Evolutionary conservation across 92 coral and sea anemone genomes (phyloP), one percentile per base, ranked within the genome.

Genomic region (Bergia sp.): DNA sequence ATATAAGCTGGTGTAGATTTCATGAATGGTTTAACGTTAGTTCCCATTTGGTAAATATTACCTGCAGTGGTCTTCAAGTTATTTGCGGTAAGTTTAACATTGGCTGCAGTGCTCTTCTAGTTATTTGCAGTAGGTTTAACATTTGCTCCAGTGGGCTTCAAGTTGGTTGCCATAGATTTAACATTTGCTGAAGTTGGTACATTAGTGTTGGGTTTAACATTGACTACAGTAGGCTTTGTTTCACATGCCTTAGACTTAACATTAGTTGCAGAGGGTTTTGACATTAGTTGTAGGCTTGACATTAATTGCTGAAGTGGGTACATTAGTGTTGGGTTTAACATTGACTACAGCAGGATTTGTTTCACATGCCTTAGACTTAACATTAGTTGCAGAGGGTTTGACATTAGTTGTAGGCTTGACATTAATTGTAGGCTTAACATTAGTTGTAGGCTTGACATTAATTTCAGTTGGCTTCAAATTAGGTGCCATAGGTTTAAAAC

Each of bases 311-410:
- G 72, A 29, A 29, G 29, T 29, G 29, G 29, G 29, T 29, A 29
- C 29, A 29, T 29, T 29, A 29, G 29, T 29, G 29, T 29, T 81
- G 20, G 92, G 74, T 83, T 36, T 76, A 86, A 85, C 71, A 83
- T 77, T 43, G 16, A 23, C 73, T 18, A 10, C 11, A 61, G 67
- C 29, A 29, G 29, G 29, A 29, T 29, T 29, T 29, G 29, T 29
- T 29, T 29, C 29, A 29, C 29, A 29, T 29, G 29, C 29, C 29
- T 29, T 29, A 29, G 29, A 29, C 29, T 29, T 29, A 29, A 29
- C 29, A 29, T 29, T 29, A 29, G 29, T 29, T 29, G 29, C 29
- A 29, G 29, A 29, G 29, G 29, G 29, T 29, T 29, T 29, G 29
- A 29, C 29, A 29, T 29, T 29, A 29, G 29, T 29, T 29, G 29